Evolutionary conservation across 2,888 invertebrate species (phyloP), one percentile per base, ranked within the genome.

Genomic region (Patella ulyssiponensis): DNA sequence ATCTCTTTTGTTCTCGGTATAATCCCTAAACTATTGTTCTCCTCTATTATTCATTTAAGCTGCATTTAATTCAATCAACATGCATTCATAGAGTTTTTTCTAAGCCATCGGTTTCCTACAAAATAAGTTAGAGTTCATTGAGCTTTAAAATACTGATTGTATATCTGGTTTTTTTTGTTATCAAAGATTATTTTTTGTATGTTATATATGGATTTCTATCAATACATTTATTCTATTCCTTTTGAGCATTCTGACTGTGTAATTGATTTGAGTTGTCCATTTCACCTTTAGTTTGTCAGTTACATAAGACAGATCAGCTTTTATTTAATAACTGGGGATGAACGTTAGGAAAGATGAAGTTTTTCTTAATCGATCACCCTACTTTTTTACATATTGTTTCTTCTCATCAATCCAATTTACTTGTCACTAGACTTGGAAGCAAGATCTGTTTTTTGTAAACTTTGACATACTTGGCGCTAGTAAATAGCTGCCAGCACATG

Each of bases 281-380:
- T 20, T 64, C 64, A 64, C 23, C 64, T 64, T 23, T 64, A 20
- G 20, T 64, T 64, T 64, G 64, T 64, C 64, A 64, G 64, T 64
- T 64, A 64, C 64, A 64, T 64, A 64, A 64, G 64, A 64, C 64
- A 64, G 64, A 64, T 64, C 64, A 64, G 64, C 64, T 64, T 64
- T 64, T 64, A 64, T 64, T 64, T 64, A 64, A 64, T 64, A 64
- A 64, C 64, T 11, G 20, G 64, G 23, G 64, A 64, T 64, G 64
- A 23, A 64, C 11, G 20, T 20, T 64, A 23, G 23, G 64, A 23
- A 23, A 64, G 20, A 64, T 20, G 64, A 12, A 20, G 23, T 64
- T 64, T 64, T 64, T 23, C 23, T 64, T 23, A 23, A 64, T 64
- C 64, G 64, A 64, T 64, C 64, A 64, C 64, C 64, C 64, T 12